Base-by-base conservation (phyloP, 2,797 vertebrate genomes). In the Myotis daubentonii region DNA sequence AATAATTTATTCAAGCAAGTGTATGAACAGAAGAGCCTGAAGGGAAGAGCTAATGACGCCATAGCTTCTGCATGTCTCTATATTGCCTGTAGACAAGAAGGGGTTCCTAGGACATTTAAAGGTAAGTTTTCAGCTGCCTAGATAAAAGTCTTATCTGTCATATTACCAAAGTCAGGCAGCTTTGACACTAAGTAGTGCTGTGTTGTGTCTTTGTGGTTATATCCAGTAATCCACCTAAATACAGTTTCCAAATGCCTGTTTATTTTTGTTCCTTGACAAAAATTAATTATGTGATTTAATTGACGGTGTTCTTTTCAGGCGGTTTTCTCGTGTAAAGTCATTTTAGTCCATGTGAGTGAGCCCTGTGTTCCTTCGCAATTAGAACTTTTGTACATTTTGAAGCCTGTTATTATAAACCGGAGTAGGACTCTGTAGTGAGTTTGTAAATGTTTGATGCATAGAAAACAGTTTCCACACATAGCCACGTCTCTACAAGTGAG, bases 1-100 rank as follows among this genome's bases (percentile, higher is more conserved):
- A 99, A 99, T 98, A 99, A 99, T 98, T 98, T 99, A 98, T 99
- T 99, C 98, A 99, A 99, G 97, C 99, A 99, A 98, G 99, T 99
- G 80, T 99, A 99, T 94, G 99, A 99, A 96, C 99, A 99, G 97
- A 99, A 99, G 98, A 99, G 99, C 98, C 98, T 99, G 96, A 99
- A 99, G 98, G 99, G 99, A 20, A 98, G 99, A 98, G 99, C 99
- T 97, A 99, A 99, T 33, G 99, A 99, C 83, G 99, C 99, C 82
- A 99, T 99, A 75, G 99, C 99, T 87, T 99, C 99, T 1, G 99
- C 99, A 95, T 99, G 99, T 97, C 99, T 99, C 94, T 99, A 99
- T 98, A 99, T 99, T 85, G 99, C 99, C 95, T 99, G 99, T 97
- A 99, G 99, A 98, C 99, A 99, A 96, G 99, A 99, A 97, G 99